Conservation (phyloP, 2,113 vertebrate genomes). For the Ceyx melanurus region DNA sequence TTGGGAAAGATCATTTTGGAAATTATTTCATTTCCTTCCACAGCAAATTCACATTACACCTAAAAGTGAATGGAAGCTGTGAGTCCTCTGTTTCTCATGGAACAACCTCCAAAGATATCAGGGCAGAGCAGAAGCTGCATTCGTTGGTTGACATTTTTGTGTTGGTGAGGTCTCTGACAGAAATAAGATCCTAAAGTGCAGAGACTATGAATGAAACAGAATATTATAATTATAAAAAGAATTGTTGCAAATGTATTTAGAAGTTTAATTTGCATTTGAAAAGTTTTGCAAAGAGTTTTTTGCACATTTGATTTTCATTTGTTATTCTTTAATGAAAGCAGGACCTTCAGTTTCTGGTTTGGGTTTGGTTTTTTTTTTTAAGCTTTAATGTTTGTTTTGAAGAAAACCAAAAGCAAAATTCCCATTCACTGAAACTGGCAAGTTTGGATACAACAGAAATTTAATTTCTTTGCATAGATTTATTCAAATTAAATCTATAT, state of each 20-base stretch:
- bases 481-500: background rate
- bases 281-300: background rate
- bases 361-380: background rate
- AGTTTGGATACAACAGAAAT: background rate
- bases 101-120: background rate
- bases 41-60: conserved; percentile 4
- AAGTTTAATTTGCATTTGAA: background rate
- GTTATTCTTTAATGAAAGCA: background rate
- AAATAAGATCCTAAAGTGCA: background rate
- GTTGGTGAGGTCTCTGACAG: background rate
- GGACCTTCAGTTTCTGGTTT: background rate
- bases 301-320: background rate
- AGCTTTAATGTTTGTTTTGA: background rate
- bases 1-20: background rate
- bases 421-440: background rate
- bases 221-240: background rate
- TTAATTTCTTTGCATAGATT: background rate
- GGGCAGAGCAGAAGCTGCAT: background rate
- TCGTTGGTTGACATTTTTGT: background rate
- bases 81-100: background rate
- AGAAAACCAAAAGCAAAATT: background rate
- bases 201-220: background rate
- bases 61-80: background rate
- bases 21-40: conserved; percentile 34
- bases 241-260: background rate